Base-by-base conservation (phyloP, 1,140 invertebrate genomes). In the Uloborus diversus region DNA sequence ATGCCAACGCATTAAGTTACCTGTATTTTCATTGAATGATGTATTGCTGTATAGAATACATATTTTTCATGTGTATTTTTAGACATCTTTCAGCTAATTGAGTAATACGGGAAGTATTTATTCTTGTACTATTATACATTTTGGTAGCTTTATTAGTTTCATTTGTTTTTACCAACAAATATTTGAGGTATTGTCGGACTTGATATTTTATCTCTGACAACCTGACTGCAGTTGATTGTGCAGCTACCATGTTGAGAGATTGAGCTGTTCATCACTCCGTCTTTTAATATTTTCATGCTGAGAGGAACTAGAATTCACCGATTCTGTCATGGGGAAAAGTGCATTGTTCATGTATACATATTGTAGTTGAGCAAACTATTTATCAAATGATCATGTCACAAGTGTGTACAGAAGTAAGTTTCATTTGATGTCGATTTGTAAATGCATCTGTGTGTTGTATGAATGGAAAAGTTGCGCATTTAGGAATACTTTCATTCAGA, bases 291-390 rank as follows among this genome's bases (percentile, higher is more conserved):
- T 13, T 13, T 13, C 17, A 13, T 17, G 17, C 1, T 17, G 9
- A 42, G 9, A 9, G 9, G 2, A 42, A 42, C 37, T 13, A 42
- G 17, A 42, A 42, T 2, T 42, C 17, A 42, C 37, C 9, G 37
- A 13, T 13, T 17, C 37, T 42, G 0, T 64, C 42, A 23, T 33
- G 30, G 61, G 35, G 33, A 30, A 2, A 49, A 28, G 64, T 66
- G 64, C 23, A 51, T 35, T 66, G 42, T 51, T 66, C 7, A 27
- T 51, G 9, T 42, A 42, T 42, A 17, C 37, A 51, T 20, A 35
- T 64, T 25, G 42, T 42, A 64, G 14, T 37, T 37, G 27, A 42
- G 61, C 61, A 37, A 64, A 35, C 27, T 49, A n/a, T 66, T 66
- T 49, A 28, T 49, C 27, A 66, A 49, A 66, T 66, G 27, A 17